Base-by-base conservation (phyloP, 2,797 vertebrate genomes). In the Hoplostethus mediterraneus region DNA sequence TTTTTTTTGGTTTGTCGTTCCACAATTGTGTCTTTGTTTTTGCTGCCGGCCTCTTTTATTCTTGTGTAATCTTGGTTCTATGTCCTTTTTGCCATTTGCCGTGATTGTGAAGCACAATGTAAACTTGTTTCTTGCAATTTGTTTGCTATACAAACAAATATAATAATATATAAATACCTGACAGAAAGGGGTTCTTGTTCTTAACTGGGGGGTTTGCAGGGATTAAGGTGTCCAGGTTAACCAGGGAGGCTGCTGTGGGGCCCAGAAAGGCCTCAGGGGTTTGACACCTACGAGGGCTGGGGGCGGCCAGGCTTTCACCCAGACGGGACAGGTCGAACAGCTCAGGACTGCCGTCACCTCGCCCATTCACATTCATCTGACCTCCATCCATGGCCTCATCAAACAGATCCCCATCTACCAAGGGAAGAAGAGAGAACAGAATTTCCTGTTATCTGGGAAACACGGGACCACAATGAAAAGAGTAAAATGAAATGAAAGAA, bases 261-360 rank as follows among this genome's bases (percentile, higher is more conserved):
- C 93, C 97, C 38, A 99, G 93, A 90, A 99, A 99, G 3, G 95
- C 87, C 86, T 99, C 96, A 0, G 97, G 97, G 48, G 96, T 97
- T 56, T 87, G 90, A 84, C 94, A 94, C 56, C 87, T 85, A 54
- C 92, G 94, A 63, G 91, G 76, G 54, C 87, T 74, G 0, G 93
- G 70, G 30, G 93, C 95, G 0, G 84, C 84, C 59, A 98, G 91
- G 48, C 92, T 94, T 21, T 97, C 95, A 12, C 93, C 93, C 7
- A 98, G 90, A 40, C 67, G 67, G 0, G 93, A 71, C 67, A 99
- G 79, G 81, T 97, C 95, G 7, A 97, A 96, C 47, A 89, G 66
- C 53, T 96, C 96, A 13, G 93, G 91, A 56, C 94, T 96, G 78
- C 88, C 93, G 0, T 82, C 89, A 47, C 92, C 89, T 0, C 79